phyloP scores from a whole-genome alignment of 2,888 invertebrate genomes.

The Tribolium freemani region DNA sequence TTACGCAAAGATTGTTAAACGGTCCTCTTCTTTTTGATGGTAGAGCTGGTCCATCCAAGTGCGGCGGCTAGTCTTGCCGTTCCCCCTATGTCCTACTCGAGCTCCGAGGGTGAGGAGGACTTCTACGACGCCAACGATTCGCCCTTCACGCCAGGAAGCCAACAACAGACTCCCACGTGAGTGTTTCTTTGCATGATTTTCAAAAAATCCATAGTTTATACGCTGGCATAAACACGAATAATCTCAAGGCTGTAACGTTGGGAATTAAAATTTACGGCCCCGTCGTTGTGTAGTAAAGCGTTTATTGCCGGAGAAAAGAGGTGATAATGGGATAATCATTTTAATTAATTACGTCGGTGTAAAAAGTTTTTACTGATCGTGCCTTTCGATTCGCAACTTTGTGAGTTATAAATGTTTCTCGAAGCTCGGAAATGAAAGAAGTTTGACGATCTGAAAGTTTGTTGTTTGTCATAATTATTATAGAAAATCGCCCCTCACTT shows the following conservation, averaged over 20 bases:
- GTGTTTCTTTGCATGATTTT: slow-evolving; percentile 38
- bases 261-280: neutral
- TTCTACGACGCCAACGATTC: slow-evolving; percentile 93
- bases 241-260: neutral
- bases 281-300: neutral
- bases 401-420: too few relatives aligned
- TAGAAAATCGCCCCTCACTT: neutral
- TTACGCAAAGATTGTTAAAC: too few relatives aligned
- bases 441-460: neutral
- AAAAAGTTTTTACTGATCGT: neutral
- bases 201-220: neutral
- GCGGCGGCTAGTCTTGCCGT: slow-evolving; percentile 73
- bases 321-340: slow-evolving; percentile 1
- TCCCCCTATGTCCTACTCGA: slow-evolving; percentile 96
- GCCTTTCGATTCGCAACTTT: neutral
- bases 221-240: neutral
- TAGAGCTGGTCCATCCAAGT: slow-evolving; percentile 10
- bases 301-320: neutral
- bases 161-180: slow-evolving; percentile 57
- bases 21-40: neutral
- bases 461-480: neutral
- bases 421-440: too few relatives aligned
- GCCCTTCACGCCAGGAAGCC: slow-evolving; percentile 67
- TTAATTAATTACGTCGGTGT: neutral
- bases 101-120: slow-evolving; percentile 96